Conservation (phyloP, 2,797 vertebrate species). For the Xenops minutus region DNA sequence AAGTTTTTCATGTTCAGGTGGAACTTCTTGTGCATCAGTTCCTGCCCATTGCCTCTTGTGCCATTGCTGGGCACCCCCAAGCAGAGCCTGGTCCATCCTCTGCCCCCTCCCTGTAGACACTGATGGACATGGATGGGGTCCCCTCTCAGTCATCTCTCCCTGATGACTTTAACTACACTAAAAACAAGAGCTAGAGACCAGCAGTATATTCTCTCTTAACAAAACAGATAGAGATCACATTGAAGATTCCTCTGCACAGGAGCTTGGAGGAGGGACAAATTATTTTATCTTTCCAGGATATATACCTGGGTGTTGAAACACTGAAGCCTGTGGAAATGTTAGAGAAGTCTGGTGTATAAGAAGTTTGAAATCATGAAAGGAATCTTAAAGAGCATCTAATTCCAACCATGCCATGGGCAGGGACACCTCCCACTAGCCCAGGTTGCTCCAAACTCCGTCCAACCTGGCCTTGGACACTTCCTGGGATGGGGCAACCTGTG, state of each 20-base stretch:
- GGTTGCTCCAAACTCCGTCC: accelerated
- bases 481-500: not conserved
- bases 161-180: not conserved
- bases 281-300: no score
- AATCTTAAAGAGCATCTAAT: accelerated
- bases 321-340: no score
- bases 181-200: not conserved
- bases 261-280: no score
- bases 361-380: not conserved
- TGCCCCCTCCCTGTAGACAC: not conserved
- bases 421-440: accelerated
- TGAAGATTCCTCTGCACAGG: no score
- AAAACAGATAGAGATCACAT: no score
- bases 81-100: not conserved
- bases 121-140: not conserved
- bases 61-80: not conserved
- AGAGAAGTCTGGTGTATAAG: no score
- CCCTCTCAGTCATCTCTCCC: not conserved
- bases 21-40: not conserved
- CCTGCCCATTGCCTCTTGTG: not conserved
- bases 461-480: accelerated
- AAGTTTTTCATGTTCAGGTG: not conserved
- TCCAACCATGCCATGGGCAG: accelerated
- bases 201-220: no score
- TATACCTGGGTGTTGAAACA: no score